Evolutionary conservation across 2,888 invertebrate species (phyloP), one percentile per base, ranked within the genome.

Genomic region (Nomada flava): DNA sequence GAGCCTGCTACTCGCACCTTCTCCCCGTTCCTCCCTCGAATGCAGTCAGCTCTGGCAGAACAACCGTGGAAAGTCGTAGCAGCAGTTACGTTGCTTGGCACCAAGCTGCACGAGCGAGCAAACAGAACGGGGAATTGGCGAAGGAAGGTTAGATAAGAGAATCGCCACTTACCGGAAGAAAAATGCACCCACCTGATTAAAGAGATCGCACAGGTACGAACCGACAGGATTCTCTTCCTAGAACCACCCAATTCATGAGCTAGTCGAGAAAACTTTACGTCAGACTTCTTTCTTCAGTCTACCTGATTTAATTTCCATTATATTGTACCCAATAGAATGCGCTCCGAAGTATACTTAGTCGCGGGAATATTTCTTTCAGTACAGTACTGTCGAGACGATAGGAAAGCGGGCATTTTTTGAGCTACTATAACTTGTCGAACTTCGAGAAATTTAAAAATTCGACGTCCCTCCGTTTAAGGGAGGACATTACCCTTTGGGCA

Each of bases 171-270:
- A 85, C 85, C 68, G 78, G 69, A 83, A 89, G 89, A 89, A 87
- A 89, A 91, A 88, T 90, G 87, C 84, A 85, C 69, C 83, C 76
- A 78, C 74, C 87, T 90, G 90, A 91, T 91, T 90, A 91, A 91
- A 84, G 87, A 85, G 84, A 82, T 75, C 73, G 53, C 44, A 18
- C 77, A 59, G 75, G 70, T 59, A 73, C 75, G 85, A 29, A 70
- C 55, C 62, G 52, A 63, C 64, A 52, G 62, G 65, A 60, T 53
- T 1, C 57, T 53, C 36, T 69, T 20, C 23, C 50, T 42, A 23
- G 9, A 20, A 57, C 13, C 53, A 44, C 13, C 10, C 29, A 59
- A 29, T 52, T 44, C n/a, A 15, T 53, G 29, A 18, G 29, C 18
- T 13, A 11, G 18, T 2, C 1, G 11, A 13, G n/a, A 15, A 9